Evolutionary conservation across 2,797 vertebrate species (phyloP).

Genomic region (Eurystomus glaucurus): DNA sequence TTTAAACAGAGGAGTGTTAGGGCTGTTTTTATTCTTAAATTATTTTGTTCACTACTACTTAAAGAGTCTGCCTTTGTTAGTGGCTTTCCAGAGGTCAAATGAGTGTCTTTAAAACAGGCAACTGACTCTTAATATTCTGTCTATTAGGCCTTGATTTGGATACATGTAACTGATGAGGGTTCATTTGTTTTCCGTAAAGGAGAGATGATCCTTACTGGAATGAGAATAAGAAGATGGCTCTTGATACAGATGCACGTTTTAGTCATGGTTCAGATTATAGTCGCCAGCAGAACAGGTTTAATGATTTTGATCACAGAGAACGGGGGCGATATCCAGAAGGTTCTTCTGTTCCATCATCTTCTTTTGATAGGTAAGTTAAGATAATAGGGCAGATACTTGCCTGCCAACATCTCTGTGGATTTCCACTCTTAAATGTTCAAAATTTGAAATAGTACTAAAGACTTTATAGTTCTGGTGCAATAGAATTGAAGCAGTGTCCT

Average conservation of each 20-base stretch:
- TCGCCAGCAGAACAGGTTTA: conserved; percentile 93
- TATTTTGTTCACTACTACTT: background rate
- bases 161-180: background rate
- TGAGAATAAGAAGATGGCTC: conserved; percentile 92
- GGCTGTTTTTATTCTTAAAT: background rate
- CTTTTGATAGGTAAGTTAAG: conserved; percentile 90
- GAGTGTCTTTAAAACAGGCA: background rate
- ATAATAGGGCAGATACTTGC: background rate
- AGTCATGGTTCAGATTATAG: conserved; percentile 92
- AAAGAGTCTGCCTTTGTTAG: background rate
- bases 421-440: background rate
- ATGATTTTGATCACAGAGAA: conserved; percentile 92
- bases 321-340: conserved; percentile 90
- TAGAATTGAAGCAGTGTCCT: background rate
- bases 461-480: background rate
- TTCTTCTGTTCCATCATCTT: conserved; percentile 85
- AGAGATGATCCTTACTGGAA: conserved; percentile 96
- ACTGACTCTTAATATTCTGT: background rate
- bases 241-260: conserved; percentile 90
- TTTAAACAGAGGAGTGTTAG: background rate
- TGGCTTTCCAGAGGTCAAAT: background rate
- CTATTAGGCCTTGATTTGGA: background rate
- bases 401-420: background rate
- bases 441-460: background rate
- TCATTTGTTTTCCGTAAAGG: conserved; percentile 80